Conservation (phyloP, 2,888 invertebrate species). For the Rhimphoctona megacephalus region DNA sequence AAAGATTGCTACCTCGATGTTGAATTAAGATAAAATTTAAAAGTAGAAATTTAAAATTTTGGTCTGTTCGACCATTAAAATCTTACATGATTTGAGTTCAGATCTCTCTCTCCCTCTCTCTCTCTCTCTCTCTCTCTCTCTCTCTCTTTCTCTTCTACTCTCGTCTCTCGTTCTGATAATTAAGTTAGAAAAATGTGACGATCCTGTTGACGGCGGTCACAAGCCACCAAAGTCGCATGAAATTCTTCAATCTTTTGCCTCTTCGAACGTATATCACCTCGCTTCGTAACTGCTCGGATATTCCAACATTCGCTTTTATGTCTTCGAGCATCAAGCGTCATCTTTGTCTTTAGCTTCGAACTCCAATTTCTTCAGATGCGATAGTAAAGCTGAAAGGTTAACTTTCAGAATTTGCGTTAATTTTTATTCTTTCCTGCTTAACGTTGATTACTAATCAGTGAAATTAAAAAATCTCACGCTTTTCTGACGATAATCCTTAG, state of each 20-base stretch:
- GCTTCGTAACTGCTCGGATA: conserved; percentile 45
- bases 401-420: background rate
- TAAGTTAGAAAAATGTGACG: conserved; percentile 81
- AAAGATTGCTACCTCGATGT: too few relatives aligned
- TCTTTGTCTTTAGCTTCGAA: conserved; percentile 72
- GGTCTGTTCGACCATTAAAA: too few relatives aligned
- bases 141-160: conserved; percentile 45
- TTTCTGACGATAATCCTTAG: background rate
- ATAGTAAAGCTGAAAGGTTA: background rate
- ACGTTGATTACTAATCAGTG: background rate
- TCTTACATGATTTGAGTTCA: too few relatives aligned
- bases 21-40: too few relatives aligned
- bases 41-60: too few relatives aligned
- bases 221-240: conserved; percentile 55
- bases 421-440: background rate
- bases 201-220: conserved; percentile 37
- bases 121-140: conserved; percentile 1
- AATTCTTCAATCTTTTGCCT: conserved; percentile 33
- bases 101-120: background rate
- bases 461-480: background rate
- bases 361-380: conserved; percentile 69
- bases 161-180: conserved; percentile 76
- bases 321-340: conserved; percentile 66
- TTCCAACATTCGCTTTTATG: conserved; percentile 68
- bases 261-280: conserved; percentile 34